Base-by-base conservation (phyloP, 2,888 invertebrate species). In the Cataglyphis livida region DNA sequence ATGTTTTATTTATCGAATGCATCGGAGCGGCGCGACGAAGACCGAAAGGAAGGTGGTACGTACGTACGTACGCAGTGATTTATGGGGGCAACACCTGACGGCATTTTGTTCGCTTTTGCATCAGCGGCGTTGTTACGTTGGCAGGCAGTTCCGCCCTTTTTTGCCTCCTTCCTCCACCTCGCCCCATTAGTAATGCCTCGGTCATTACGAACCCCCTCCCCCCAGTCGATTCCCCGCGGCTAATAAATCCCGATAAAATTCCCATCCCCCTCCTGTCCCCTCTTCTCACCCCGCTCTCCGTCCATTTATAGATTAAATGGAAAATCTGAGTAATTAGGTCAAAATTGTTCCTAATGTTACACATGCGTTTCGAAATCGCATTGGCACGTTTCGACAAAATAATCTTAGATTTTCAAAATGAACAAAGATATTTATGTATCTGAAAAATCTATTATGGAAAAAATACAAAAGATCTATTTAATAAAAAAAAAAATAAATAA, bases 51-150 rank as follows among this genome's bases (percentile, higher is more conserved):
- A 89, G 88, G 86, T 76, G 87, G 91, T 87, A 87, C 90, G 86
- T 84, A 89, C 81, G 81, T 78, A 75, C 82, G 82, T 81, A 75
- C 85, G 83, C 64, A 71, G 93, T 93, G 93, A 93, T 93, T 93
- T 93, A 93, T 93, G 91, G 92, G 89, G 86, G 92, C 92, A 93
- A 92, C 93, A 92, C 91, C 92, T 93, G 93, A 92, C 92, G 91
- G 90, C 92, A 91, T 92, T 93, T 92, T 91, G 91, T 92, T 92
- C 92, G 90, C 91, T 92, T 92, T 92, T 89, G 91, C 89, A 89
- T 90, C 88, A 84, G 84, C 78, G 59, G 78, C 88, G 89, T 90
- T 88, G 90, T 90, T 89, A 88, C 90, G 85, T 88, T 86, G 88
- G 76, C 89, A 91, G 89, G 86, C 90, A 91, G 91, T 93, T 92